Percentiles rank a stretch among this genome's conserved stretches.
These are phyloP conservation scores for Antitype chi DNA, from an alignment of 2,888 invertebrate species.

Conservation along the genomic window DNA sequence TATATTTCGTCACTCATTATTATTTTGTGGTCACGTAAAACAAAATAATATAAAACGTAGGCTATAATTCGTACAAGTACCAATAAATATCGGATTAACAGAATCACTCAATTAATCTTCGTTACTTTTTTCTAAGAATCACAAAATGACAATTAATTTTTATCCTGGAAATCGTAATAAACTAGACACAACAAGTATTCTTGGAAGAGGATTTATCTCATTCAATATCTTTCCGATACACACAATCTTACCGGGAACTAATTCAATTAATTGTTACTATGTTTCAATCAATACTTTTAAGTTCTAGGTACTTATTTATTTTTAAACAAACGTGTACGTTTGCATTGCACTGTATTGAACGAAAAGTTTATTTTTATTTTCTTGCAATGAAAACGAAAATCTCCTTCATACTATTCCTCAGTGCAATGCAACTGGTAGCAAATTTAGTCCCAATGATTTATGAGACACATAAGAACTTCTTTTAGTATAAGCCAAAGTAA, in stretches of 20 bases:
- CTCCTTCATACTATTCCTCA: not conserved
- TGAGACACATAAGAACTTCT: not conserved
- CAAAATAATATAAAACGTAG: not conserved
- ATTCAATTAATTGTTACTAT: no score
- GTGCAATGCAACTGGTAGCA: not conserved
- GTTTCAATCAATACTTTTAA: not conserved
- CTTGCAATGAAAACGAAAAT: not conserved
- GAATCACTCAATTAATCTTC: not conserved
- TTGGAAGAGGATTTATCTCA: not conserved
- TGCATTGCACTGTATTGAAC: not conserved
- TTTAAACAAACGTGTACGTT: not conserved
- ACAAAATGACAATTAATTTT: conserved; percentile 1
- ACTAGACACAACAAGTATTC: not conserved
- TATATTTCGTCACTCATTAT: not conserved
- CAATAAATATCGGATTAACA: not conserved
- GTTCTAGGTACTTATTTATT: not conserved
- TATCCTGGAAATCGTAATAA: not conserved
- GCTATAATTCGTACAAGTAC: not conserved
- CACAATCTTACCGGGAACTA: not conserved
- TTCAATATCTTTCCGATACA: conserved; percentile 3
- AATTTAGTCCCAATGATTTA: conserved; percentile 2
- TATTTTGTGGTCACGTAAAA: not conserved
- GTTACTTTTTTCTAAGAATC: not conserved
- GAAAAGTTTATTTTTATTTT: not conserved
- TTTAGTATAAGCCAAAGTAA: no score